Conservation (phyloP, 2,113 vertebrate genomes). For the Apaloderma vittatum region DNA sequence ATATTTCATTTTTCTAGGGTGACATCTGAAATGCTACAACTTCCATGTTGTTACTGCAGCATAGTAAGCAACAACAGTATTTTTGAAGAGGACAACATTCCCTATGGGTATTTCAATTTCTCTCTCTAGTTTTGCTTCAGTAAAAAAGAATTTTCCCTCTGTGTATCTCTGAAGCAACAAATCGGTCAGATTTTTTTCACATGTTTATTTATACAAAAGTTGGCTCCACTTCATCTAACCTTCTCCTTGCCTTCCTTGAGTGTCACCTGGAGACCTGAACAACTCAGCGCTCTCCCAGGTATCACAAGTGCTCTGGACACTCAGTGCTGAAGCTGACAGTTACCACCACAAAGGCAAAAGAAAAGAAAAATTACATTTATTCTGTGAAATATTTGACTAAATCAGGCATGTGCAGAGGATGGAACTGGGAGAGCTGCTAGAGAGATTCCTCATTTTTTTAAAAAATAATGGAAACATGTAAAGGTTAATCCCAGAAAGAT, state of each 20-base stretch:
- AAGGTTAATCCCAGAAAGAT: neutral
- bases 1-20: neutral
- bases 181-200: neutral
- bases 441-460: neutral
- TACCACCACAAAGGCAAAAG: neutral
- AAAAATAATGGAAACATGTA: neutral
- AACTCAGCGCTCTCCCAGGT: neutral
- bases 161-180: neutral
- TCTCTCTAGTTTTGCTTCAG: neutral
- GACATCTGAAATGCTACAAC: neutral
- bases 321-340: neutral
- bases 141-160: neutral
- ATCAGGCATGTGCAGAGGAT: neutral
- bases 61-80: fast-evolving
- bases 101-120: neutral
- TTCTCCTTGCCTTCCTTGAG: neutral
- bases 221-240: neutral
- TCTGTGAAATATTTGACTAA: neutral
- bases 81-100: neutral
- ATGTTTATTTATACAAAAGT: neutral
- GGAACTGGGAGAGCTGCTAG: neutral
- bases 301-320: neutral
- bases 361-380: conserved; percentile 7
- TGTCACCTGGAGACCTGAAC: neutral
- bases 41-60: neutral